A percentile compares a stretch with the other conserved stretches of the same genome.
These are phyloP conservation scores for Conger conger DNA, from an alignment of 2,113 vertebrate species.

Conservation along the genomic window DNA sequence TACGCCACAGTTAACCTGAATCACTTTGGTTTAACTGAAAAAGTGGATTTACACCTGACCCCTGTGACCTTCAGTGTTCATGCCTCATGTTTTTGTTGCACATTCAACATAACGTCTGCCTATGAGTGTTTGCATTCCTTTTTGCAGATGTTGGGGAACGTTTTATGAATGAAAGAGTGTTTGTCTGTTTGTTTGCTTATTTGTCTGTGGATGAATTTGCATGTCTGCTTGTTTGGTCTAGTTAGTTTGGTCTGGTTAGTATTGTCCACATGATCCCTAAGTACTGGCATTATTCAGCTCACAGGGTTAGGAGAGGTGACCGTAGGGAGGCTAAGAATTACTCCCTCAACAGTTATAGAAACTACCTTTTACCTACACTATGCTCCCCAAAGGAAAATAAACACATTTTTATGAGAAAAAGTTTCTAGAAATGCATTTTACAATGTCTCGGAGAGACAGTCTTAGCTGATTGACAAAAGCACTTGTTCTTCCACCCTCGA, in stretches of 20 bases:
- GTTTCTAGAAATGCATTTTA: not conserved
- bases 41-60: slow-evolving; percentile 18
- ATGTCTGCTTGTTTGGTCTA: not conserved
- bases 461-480: not conserved
- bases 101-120: not conserved
- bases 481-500: not conserved
- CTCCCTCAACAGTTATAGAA: not conserved
- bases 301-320: not conserved
- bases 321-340: not conserved
- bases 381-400: not conserved
- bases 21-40: slow-evolving; percentile 4
- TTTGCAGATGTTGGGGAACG: not conserved
- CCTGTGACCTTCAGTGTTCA: not conserved
- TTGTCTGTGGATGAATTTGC: not conserved
- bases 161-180: not conserved
- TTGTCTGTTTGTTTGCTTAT: not conserved
- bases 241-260: not conserved
- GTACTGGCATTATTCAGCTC: not conserved
- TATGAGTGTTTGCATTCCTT: not conserved
- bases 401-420: not conserved
- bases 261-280: not conserved
- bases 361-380: not conserved
- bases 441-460: not conserved
- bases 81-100: not conserved
- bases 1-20: not conserved